Base-by-base conservation (phyloP, 2,113 vertebrate genomes). In the Strigops habroptila region DNA sequence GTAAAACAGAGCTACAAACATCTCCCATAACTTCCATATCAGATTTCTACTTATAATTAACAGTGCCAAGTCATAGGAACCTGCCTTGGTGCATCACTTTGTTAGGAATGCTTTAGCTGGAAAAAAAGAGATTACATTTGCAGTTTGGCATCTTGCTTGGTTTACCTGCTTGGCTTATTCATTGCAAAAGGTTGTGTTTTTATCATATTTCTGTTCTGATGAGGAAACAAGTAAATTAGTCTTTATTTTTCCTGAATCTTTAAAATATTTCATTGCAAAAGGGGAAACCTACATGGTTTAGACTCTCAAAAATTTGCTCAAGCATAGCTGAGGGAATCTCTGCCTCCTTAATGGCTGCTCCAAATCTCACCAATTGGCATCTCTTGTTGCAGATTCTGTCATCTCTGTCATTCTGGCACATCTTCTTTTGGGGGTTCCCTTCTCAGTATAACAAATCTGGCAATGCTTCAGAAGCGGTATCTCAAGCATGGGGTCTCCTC, bases 371-470 rank as follows among this genome's bases (percentile, higher is more conserved):
- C 5, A 5, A 9, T 33, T 0, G 2, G 5, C 35, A 16, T 64
- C 7, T 52, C 33, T 82, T 52, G 11, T 77, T 93, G 69, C 52
- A 71, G 27, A 60, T 55, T 59, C 10, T 67, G 28, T 49, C 1
- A 51, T 24, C 53, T 71, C 48, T 65, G 24, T 77, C 35, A 44
- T 79, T 81, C 49, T 53, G 3, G 5, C 0, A 0, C 59, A 10
- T 49, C 44, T 68, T 87, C 12, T 63, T 82, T 80, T 65, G 6
- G 6, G 23, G 4, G 2, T 65, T 85, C 7, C 18, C 9, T 43
- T 90, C 35, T 80, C 49, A 57, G 7, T 44, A 19, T n/a, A 53
- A 35, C 60, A 53, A 25, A 33, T 46, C 43, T 88, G 18, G 6
- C 19, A 68, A 9, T 48, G 51, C 17, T 51, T 70, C 31, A 64